Base-by-base conservation (phyloP, 2,113 vertebrate genomes). In the Mus pahari region DNA sequence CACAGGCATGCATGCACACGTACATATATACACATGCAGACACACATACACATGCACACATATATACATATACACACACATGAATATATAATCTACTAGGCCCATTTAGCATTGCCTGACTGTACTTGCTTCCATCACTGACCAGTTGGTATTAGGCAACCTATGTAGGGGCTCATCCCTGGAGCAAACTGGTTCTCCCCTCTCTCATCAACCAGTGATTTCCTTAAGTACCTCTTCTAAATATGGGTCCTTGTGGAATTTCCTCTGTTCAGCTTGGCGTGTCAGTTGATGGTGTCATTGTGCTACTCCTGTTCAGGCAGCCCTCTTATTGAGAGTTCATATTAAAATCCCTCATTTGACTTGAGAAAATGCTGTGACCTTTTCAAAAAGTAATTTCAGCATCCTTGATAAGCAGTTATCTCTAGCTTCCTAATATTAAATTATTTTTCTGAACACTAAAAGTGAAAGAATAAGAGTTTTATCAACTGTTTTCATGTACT, bases 371-470 rank as follows among this genome's bases (percentile, higher is more conserved):
- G 0, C 31, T 73, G 42, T 48, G 50, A 92, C 73, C 33, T 58
- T 70, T 60, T 77, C 33, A 88, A 83, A 79, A 79, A 7, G 33
- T 17, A 22, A 81, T 45, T 39, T 45, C 26, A 53, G 48, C 48
- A 79, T 9, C 19, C 3, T 58, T 62, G 73, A 39, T 66, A 74
- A 11, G 28, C 0, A 36, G 62, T 91, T 8, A 28, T 39, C 20
- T 53, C 26, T 73, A 16, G n/a, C 89, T 95, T 90, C 89, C 28
- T 77, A 90, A 91, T 60, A 55, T 16, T 68, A 14, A 39, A 31
- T 45, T 60, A 75, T 79, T 53, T 83, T 77, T 93, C 79, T 81
- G 17, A 93, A 86, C 68, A 77, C 53, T 81, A 93, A 87, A 33
- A 92, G 87, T 39, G 42, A 83, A 91, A 62, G 1, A 60, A 78